Percentiles rank a stretch among this genome's conserved stretches.
Conservation (phyloP, 2,113 vertebrate species). For the Eidolon helvum region DNA sequence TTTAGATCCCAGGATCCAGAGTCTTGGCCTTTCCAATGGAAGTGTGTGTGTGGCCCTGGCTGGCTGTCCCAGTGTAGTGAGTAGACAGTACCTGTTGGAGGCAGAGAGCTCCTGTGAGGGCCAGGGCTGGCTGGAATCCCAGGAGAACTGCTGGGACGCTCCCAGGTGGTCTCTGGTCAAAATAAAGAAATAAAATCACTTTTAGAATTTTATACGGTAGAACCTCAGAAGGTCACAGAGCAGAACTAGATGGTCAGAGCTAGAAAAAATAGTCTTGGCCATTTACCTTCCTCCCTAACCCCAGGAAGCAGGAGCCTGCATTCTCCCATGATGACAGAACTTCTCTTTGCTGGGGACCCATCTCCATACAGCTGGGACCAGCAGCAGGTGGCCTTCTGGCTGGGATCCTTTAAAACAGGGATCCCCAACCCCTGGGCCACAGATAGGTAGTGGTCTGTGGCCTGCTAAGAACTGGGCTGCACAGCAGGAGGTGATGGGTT, state of each 20-base stretch:
- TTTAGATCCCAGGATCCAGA: neutral
- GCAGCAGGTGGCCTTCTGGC: neutral
- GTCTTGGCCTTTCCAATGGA: neutral
- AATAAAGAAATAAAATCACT: constrained; percentile 3
- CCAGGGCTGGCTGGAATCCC: constrained; percentile 87
- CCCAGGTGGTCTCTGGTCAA: constrained; percentile 95
- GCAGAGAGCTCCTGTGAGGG: constrained; percentile 90
- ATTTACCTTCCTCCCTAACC: neutral
- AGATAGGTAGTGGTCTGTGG: too few relatives aligned
- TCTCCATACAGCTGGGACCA: neutral
- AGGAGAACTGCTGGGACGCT: constrained; percentile 90
- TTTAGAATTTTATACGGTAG: neutral
- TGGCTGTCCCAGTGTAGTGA: accelerated
- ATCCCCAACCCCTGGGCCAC: too few relatives aligned
- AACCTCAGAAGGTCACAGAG: neutral
- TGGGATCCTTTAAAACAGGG: neutral
- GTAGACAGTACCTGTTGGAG: constrained; percentile 89
- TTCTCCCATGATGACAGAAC: accelerated
- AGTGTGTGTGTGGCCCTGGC: neutral
- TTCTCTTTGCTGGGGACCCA: neutral
- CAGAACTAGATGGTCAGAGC: neutral
- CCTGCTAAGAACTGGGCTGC: too few relatives aligned
- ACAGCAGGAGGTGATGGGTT: too few relatives aligned
- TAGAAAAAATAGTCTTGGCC: neutral
- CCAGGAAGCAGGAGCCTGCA: neutral